Conservation (phyloP, 2,797 vertebrate genomes). For the Cyprinella venusta region DNA sequence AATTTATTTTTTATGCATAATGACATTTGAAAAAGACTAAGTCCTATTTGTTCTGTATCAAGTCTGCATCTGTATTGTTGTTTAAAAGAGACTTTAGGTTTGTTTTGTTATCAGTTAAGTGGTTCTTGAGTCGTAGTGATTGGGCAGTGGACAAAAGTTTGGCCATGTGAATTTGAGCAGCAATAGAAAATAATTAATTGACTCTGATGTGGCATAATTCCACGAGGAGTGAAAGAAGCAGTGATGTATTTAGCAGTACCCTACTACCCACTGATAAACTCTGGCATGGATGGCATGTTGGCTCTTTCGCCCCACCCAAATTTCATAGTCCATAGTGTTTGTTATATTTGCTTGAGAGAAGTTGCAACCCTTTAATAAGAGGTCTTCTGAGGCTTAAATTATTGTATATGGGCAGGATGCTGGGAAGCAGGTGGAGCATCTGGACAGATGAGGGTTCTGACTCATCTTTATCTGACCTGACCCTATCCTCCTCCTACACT, state of each 20-base stretch:
- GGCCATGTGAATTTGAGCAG: background rate
- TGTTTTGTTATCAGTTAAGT: background rate
- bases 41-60: background rate
- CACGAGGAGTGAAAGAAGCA: background rate
- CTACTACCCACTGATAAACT: slow-evolving; percentile 4
- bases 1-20: background rate
- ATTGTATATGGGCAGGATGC: background rate
- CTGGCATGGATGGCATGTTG: slow-evolving; percentile 41
- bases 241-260: slow-evolving; percentile 19
- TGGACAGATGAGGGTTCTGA: slow-evolving; percentile 21
- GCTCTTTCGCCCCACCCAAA: slow-evolving; percentile 39
- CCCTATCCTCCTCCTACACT: slow-evolving; percentile 2
- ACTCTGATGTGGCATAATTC: background rate
- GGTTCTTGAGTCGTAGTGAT: background rate
- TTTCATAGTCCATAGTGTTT: slow-evolving; percentile 32
- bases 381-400: slow-evolving; percentile 29
- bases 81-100: background rate
- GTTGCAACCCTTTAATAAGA: slow-evolving; percentile 15
- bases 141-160: background rate
- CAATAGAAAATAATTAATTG: background rate
- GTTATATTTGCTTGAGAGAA: slow-evolving; percentile 1
- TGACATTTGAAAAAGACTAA: background rate
- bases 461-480: slow-evolving; percentile 30
- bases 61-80: background rate
- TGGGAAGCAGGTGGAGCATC: slow-evolving; percentile 15